A percentile compares a stretch with the other conserved stretches of the same genome.
phyloP scores from a whole-genome alignment of 2,113 vertebrate species.

The Argyrosomus japonicus region DNA sequence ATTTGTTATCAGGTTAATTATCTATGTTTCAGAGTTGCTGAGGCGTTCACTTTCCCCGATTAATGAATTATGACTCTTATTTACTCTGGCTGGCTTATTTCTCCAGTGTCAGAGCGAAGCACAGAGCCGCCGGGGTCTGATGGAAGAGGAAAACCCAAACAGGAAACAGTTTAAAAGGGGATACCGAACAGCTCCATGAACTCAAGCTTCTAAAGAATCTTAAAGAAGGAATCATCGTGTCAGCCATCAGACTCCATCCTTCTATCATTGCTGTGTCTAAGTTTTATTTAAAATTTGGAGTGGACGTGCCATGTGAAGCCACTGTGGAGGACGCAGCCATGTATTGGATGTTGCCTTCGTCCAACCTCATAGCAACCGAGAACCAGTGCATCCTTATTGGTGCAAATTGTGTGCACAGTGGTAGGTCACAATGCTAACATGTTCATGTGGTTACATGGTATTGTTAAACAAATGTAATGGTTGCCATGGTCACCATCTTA shows the following conservation, averaged over 20 bases:
- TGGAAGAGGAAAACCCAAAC: conserved; percentile 50
- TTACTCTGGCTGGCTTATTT: conserved; percentile 65
- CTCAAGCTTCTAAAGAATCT: neutral
- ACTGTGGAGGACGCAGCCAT: neutral
- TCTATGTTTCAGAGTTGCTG: conserved; percentile 78
- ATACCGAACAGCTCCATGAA: conserved; percentile 15
- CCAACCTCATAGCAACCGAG: neutral
- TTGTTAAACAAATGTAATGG: too few relatives aligned
- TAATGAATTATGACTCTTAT: conserved; percentile 80
- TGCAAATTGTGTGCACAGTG: too few relatives aligned
- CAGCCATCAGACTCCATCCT: neutral
- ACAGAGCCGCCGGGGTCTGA: conserved; percentile 45
- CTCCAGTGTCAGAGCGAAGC: conserved; percentile 50
- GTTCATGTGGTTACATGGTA: too few relatives aligned
- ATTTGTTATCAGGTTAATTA: conserved; percentile 83
- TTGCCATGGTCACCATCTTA: too few relatives aligned
- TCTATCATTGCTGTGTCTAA: neutral
- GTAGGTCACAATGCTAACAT: neutral
- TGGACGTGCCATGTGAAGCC: neutral
- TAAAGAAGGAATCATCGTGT: neutral
- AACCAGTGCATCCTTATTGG: neutral
- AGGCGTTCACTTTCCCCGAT: conserved; percentile 76
- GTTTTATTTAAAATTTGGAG: neutral
- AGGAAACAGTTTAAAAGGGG: conserved; percentile 54
- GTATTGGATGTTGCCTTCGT: too few relatives aligned